Evolutionary conservation across 2,888 invertebrate genomes (phyloP).

Genomic region (Ichneumoninae sp.): DNA sequence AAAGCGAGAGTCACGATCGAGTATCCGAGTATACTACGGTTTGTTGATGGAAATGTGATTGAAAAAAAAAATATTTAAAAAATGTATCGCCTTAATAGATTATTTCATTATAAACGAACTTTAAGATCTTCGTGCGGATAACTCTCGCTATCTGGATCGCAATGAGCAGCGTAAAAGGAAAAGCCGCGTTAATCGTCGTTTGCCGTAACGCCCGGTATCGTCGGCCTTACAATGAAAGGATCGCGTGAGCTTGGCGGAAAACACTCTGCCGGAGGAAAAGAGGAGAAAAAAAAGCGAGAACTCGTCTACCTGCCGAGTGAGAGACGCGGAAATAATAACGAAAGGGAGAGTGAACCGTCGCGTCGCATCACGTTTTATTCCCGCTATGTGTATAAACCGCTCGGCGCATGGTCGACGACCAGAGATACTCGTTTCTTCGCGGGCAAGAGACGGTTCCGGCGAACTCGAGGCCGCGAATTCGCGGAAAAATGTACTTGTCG

Average conservation of each 20-base stretch:
- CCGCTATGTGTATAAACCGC: slow-evolving; percentile 29
- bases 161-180: slow-evolving; percentile 21
- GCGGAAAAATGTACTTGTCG: slow-evolving; percentile 30
- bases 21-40: not conserved
- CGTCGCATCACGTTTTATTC: slow-evolving; percentile 63
- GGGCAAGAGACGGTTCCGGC: slow-evolving; percentile 24
- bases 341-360: slow-evolving; percentile 65
- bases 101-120: slow-evolving; percentile 19
- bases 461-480: slow-evolving; percentile 37
- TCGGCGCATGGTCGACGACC: slow-evolving; percentile 30
- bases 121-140: slow-evolving; percentile 29
- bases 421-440: slow-evolving; percentile 58
- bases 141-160: slow-evolving; percentile 37
- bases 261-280: slow-evolving; percentile 40
- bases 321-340: slow-evolving; percentile 63
- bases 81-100: slow-evolving; percentile 25
- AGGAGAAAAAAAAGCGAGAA: slow-evolving; percentile 35
- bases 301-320: slow-evolving; percentile 44
- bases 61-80: not conserved
- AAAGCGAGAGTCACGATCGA: slow-evolving; percentile 22
- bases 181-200: slow-evolving; percentile 48
- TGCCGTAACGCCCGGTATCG: slow-evolving; percentile 23
- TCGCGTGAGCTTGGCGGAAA: slow-evolving; percentile 64
- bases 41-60: slow-evolving; percentile 13
- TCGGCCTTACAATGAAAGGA: slow-evolving; percentile 35